Base-by-base conservation (phyloP, 2,113 vertebrate species). In the Chascanopsetta lugubris region DNA sequence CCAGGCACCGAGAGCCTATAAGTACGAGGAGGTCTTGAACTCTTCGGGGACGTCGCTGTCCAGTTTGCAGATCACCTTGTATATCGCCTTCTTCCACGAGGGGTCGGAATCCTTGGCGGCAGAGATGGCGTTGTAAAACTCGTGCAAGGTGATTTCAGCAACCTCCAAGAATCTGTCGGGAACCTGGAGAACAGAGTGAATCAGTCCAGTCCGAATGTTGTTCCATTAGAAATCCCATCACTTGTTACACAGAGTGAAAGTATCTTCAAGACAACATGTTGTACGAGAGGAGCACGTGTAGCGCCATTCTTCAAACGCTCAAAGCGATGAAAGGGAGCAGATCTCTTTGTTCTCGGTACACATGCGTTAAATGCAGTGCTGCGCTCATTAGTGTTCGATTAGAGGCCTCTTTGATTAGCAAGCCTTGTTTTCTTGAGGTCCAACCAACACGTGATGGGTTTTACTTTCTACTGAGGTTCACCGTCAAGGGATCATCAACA, bases 51-150 rank as follows among this genome's bases (percentile, higher is more conserved):
- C 94, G 49, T 96, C 93, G 8, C 94, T 95, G 91, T 98, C 97
- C 84, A 98, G 92, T 91, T 98, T 99, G 20, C 96, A 97, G 93
- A 99, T 99, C 24, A 97, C 95, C 91, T 99, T 99, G 90, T 99
- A 99, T 83, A 98, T 99, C 72, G 96, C 93, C 89, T 99, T 99
- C 83, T 99, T 99, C 97, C 97, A 99, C 12, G 96, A 98, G 17
- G 96, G 94, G 79, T 98, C 97, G 0, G 93, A 89, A 3, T 99
- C 97, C 93, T 94, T 98, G 79, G 94, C 90, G 0, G 91, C 59
- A 34, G 92, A 93, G 49, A 99, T 87, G 1, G 97, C 97, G 0
- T 86, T 94, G 91, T 95, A 99, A 89, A 99, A 99, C 72, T 99
- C 96, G 60, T 93, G 94, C 61, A 98, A 86, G 0, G 97, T 98